A percentile compares a stretch with the other conserved stretches of the same genome.
Evolutionary conservation across 1,140 invertebrate species (phyloP).

Genomic region (Conus betulinus): DNA sequence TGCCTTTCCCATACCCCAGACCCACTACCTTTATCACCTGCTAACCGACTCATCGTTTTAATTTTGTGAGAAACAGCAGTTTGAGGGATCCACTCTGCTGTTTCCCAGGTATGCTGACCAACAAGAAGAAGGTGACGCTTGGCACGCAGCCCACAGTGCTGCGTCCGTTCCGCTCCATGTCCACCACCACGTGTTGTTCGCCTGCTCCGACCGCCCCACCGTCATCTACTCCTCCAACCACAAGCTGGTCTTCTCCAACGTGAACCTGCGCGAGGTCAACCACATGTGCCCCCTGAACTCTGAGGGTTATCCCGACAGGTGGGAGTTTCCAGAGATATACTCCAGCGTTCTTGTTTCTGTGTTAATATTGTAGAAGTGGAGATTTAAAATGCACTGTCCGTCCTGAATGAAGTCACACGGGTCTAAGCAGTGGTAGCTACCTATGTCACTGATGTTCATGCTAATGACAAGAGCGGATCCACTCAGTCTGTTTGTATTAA

Average conservation of each 20-base stretch:
- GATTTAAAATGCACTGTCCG: too few relatives aligned
- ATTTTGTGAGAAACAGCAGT: not conserved
- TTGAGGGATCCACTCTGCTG: not conserved
- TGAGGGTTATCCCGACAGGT: conserved; percentile 94
- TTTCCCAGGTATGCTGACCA: conserved; percentile 29
- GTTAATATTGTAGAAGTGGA: too few relatives aligned
- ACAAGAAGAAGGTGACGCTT: conserved; percentile 84
- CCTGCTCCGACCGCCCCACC: conserved; percentile 97
- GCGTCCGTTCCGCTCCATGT: conserved; percentile 91
- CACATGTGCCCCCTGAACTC: conserved; percentile 99
- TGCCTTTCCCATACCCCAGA: too few relatives aligned
- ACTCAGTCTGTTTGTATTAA: too few relatives aligned
- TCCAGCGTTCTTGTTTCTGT: too few relatives aligned
- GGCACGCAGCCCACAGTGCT: conserved; percentile 98
- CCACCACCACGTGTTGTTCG: conserved; percentile 98
- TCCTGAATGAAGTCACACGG: too few relatives aligned
- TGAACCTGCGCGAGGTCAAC: conserved; percentile 98
- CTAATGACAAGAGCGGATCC: too few relatives aligned
- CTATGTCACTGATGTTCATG: too few relatives aligned
- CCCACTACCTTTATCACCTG: too few relatives aligned
- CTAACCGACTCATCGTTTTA: not conserved
- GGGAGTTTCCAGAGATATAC: not conserved
- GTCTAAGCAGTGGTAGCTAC: too few relatives aligned
- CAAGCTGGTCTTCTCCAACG: conserved; percentile 99
- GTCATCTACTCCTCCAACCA: conserved; percentile 99